Conservation (phyloP, 1,140 invertebrate species). For the Aphelinus certus region DNA sequence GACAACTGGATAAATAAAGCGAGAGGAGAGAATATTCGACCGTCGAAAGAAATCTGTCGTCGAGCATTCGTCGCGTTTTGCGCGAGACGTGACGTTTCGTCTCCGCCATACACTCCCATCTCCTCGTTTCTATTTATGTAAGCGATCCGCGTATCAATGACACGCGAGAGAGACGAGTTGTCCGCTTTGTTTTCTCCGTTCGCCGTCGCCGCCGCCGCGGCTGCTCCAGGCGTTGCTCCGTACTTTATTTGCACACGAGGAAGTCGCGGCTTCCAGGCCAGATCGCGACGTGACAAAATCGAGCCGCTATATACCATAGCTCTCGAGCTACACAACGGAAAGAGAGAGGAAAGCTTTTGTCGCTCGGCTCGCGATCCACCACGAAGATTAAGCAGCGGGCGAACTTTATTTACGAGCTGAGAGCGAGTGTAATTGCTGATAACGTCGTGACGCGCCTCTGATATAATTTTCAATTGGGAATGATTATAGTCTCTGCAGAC, state of each 20-base stretch:
- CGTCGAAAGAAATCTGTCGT: conserved; percentile 16
- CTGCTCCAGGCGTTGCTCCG: too few species aligned
- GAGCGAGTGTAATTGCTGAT: too few species aligned
- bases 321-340: too few species aligned
- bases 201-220: not conserved
- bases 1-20: too few species aligned
- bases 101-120: not conserved
- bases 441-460: too few species aligned
- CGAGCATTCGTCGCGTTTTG: not conserved
- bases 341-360: too few species aligned
- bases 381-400: conserved; percentile 3
- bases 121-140: conserved; percentile 2
- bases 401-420: conserved; percentile 13
- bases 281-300: too few species aligned
- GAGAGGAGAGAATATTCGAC: too few species aligned
- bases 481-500: conserved; percentile 4
- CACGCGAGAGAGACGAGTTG: not conserved
- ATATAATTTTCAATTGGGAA: conserved; percentile 30
- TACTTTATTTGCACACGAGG: not conserved
- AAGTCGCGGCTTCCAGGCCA: not conserved
- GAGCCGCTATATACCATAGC: too few species aligned
- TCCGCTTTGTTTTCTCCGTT: conserved; percentile 3
- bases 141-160: conserved; percentile 26
- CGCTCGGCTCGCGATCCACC: not conserved
- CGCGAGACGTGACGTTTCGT: conserved; percentile 11